These are phyloP conservation scores for Nycticryphes semicollaris DNA, from an alignment of 2,113 vertebrate genomes.

Conservation along the genomic window DNA sequence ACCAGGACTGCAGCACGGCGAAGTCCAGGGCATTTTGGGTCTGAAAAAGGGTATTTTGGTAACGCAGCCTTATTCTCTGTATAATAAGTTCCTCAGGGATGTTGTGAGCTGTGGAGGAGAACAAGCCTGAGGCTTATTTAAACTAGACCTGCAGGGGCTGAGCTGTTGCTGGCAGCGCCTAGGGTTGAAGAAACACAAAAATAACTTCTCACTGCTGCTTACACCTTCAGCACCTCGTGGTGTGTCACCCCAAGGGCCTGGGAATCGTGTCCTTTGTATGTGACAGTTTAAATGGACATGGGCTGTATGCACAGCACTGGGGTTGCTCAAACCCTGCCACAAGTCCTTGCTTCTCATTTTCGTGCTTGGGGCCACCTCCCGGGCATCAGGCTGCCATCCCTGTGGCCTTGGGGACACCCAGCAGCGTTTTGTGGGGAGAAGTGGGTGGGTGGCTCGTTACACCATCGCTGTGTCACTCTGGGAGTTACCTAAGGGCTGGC, in stretches of 20 bases:
- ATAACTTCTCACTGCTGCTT: background rate
- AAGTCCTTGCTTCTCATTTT: background rate
- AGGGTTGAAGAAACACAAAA: background rate
- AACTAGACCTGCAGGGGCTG: background rate
- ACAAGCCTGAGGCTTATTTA: background rate
- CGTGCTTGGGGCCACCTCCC: background rate
- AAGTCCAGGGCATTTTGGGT: background rate
- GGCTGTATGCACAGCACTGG: rapidly evolving
- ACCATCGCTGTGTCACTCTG: rapidly evolving
- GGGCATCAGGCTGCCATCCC: background rate
- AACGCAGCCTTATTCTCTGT: background rate
- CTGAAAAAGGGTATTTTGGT: background rate
- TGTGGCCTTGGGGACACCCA: too few species aligned
- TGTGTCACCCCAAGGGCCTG: background rate
- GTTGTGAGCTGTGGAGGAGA: background rate
- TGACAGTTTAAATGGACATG: background rate
- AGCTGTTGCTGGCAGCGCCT: background rate
- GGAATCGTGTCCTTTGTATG: rapidly evolving
- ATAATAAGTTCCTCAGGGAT: background rate
- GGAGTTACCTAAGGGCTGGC: background rate
- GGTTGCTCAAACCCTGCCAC: background rate
- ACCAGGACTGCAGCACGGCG: rapidly evolving
- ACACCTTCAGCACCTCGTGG: background rate
- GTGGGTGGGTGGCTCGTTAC: background rate
- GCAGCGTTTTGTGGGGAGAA: rapidly evolving